A percentile compares a stretch with the other conserved stretches of the same genome.
These are phyloP conservation scores for Drosophila fuyamai DNA, from an alignment of 1,140 invertebrate species.

Conservation along the genomic window DNA sequence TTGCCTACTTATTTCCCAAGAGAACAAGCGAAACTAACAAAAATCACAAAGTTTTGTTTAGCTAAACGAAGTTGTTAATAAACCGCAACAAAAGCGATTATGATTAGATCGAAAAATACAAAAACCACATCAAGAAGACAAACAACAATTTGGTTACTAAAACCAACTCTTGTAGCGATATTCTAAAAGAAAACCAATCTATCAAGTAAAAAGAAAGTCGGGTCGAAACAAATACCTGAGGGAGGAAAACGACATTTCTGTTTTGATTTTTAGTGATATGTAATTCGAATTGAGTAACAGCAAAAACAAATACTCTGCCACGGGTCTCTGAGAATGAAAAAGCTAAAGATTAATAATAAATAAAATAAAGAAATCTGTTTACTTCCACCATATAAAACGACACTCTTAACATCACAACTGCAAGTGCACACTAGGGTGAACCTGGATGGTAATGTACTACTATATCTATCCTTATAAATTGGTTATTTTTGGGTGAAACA, in stretches of 20 bases:
- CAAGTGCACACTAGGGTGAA: background rate
- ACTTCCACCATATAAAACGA: slow-evolving; percentile 66
- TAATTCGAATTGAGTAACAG: slow-evolving; percentile 58
- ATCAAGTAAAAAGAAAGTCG: slow-evolving; percentile 38
- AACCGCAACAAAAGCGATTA: slow-evolving; percentile 27
- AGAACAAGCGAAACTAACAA: slow-evolving; percentile 51
- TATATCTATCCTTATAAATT: too few relatives aligned
- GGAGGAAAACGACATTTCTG: slow-evolving; percentile 38
- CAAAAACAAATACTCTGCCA: slow-evolving; percentile 68
- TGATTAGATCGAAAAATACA: slow-evolving; percentile 40
- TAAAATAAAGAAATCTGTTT: slow-evolving; percentile 82
- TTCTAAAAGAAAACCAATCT: slow-evolving; percentile 73
- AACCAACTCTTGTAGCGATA: slow-evolving; percentile 73
- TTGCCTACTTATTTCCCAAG: slow-evolving; percentile 49
- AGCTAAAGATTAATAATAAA: slow-evolving; percentile 74
- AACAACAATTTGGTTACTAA: slow-evolving; percentile 59
- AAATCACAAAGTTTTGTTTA: slow-evolving; percentile 53
- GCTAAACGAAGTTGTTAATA: slow-evolving; percentile 37
- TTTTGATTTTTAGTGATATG: slow-evolving; percentile 81
- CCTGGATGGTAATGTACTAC: background rate
- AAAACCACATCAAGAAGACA: slow-evolving; percentile 43
- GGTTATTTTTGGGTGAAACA: too few relatives aligned
- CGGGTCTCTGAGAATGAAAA: slow-evolving; percentile 66
- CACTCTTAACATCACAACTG: slow-evolving; percentile 7
- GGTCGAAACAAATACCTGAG: slow-evolving; percentile 28